These are phyloP conservation scores for Chloebia gouldiae DNA, from an alignment of 2,113 vertebrate genomes.

Conservation along the genomic window DNA sequence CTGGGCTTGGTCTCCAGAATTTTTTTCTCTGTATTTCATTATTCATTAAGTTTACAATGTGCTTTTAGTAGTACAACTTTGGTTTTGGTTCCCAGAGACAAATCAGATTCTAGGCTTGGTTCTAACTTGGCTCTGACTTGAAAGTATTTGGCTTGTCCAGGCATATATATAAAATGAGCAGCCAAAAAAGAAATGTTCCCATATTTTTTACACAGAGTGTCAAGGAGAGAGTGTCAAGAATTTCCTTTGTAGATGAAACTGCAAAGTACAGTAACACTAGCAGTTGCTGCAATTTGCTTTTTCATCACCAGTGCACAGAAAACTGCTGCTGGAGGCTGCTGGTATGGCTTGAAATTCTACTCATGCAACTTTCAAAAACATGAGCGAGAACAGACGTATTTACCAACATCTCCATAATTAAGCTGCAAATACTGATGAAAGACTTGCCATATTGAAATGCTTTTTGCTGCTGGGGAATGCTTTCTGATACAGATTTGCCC, in stretches of 20 bases:
- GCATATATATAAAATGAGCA: slow-evolving; percentile 43
- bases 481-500: neutral
- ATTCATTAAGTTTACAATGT: slow-evolving; percentile 35
- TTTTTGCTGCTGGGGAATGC: neutral
- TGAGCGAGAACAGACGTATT: neutral
- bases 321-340: neutral
- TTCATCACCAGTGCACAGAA: neutral
- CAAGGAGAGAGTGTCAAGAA: slow-evolving; percentile 3
- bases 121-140: slow-evolving; percentile 43
- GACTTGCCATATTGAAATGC: neutral
- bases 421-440: neutral
- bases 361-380: neutral
- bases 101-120: slow-evolving; percentile 29
- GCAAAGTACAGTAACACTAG: neutral
- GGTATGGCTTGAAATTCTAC: neutral
- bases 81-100: slow-evolving; percentile 21
- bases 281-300: neutral
- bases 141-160: slow-evolving; percentile 39
- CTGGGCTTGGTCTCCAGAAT: slow-evolving; percentile 9
- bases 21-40: slow-evolving; percentile 23
- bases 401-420: neutral
- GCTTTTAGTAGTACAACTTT: slow-evolving; percentile 39
- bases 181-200: slow-evolving; percentile 46
- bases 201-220: neutral
- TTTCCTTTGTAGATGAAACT: slow-evolving; percentile 40